Percentiles rank a stretch among this genome's conserved stretches.
These are phyloP conservation scores for Druon quercuslanigerum DNA, from an alignment of 1,140 invertebrate genomes.

Conservation along the genomic window DNA sequence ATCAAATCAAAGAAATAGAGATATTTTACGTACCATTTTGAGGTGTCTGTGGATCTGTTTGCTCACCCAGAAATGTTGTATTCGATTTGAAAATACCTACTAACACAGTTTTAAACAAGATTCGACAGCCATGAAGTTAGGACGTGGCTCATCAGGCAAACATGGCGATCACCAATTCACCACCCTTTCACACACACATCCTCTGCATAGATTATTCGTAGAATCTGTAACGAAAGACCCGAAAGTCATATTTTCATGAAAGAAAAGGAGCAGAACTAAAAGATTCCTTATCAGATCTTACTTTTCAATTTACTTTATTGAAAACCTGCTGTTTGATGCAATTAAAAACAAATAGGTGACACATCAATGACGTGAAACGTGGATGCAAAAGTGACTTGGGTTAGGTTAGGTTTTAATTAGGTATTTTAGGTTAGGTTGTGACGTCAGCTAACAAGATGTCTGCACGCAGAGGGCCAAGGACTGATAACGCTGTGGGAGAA, in stretches of 20 bases:
- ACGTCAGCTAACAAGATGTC: too few relatives aligned
- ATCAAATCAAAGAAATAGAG: not conserved
- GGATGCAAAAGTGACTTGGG: not conserved
- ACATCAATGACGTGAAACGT: not conserved
- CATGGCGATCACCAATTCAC: conserved; percentile 20
- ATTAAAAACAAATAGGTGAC: not conserved
- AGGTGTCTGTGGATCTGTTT: conserved; percentile 39
- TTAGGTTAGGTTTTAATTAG: not conserved
- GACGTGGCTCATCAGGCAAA: conserved; percentile 59
- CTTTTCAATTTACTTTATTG: not conserved
- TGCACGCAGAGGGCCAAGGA: too few relatives aligned
- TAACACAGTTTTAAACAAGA: conserved; percentile 51
- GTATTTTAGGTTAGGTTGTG: too few relatives aligned
- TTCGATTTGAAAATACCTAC: conserved; percentile 38
- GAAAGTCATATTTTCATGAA: not conserved
- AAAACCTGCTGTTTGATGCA: not conserved
- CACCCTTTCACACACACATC: conserved; percentile 9
- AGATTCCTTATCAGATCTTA: not conserved
- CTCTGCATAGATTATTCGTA: too few relatives aligned
- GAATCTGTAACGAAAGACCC: not conserved
- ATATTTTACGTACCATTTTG: conserved; percentile 60
- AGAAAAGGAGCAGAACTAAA: not conserved
- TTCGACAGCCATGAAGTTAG: conserved; percentile 60
- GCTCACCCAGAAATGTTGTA: conserved; percentile 33
- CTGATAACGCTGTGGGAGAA: too few relatives aligned